Evolutionary conservation across 2,888 invertebrate genomes (phyloP), one percentile per base, ranked within the genome.

Genomic region (Eupithecia dodoneata): DNA sequence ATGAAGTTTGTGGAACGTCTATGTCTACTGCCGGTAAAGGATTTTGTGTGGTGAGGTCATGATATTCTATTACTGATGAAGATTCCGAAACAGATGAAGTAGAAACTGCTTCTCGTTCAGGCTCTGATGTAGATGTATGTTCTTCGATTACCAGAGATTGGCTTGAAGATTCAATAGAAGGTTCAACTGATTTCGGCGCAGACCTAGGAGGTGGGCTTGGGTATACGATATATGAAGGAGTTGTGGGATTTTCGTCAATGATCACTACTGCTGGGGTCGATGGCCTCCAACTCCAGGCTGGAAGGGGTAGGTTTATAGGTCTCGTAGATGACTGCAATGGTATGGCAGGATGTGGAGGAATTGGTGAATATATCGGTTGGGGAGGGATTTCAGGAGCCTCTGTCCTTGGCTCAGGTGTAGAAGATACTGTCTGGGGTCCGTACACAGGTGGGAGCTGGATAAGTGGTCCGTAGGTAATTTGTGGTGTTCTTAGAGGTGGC

Each of bases 261-360:
- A 44, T 65, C 2, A 47, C 18, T 72, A 67, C 74, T 42, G 15
- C 49, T 44, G 75, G 71, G 49, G 55, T 13, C 41, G 6, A 7
- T 59, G 74, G 66, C 59, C 12, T 59, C 76, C 73, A 66, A 52
- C 18, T 63, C 72, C 63, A 67, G 30, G 72, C 41, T 4, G 13
- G 47, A 3, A 55, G 55, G 9, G 79, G 73, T 66, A 73, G 73
- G 59, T 63, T 47, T 52, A 65, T 47, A 6, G 75, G 76, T 52
- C 73, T 55, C 66, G 65, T n/a, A 41, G 47, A 9, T n/a, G 73
- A 42, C 9, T 65, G 73, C 69, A 15, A 4, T 18, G 69, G 71
- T 18, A 66, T 41, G 42, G 75, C 69, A n/a, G 77, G 55, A 70
- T 76, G 67, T 41, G 74, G 74, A 6, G 74, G 13, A 66, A 69